Percentiles rank a stretch among this genome's conserved stretches.
These are phyloP conservation scores for Pomacea maculata DNA, from an alignment of 1,140 invertebrate species.

Conservation along the genomic window DNA sequence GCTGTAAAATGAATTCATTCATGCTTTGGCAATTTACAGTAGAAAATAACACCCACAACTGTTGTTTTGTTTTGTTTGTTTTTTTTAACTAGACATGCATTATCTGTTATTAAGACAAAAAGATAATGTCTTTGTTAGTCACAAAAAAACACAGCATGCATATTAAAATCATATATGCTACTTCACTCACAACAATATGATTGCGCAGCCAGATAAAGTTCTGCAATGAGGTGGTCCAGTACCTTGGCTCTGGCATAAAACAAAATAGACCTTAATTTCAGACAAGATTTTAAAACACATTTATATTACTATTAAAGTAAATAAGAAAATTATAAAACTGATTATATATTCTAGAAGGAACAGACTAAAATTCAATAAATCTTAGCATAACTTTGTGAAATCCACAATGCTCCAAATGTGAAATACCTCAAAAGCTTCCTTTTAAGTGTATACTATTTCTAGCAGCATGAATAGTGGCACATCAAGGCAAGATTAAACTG, in stretches of 20 bases:
- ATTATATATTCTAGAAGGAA: neutral
- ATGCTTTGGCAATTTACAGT: too few species aligned
- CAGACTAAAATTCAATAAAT: too few species aligned
- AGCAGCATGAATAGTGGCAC: too few species aligned
- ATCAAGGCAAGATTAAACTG: too few species aligned
- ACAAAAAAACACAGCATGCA: neutral
- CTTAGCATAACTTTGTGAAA: neutral
- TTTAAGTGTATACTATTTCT: too few species aligned
- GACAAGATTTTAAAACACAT: neutral
- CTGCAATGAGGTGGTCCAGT: conserved; percentile 77
- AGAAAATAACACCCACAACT: too few species aligned
- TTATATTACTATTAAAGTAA: neutral
- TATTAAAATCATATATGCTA: neutral
- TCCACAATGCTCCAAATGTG: too few species aligned
- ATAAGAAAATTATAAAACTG: neutral
- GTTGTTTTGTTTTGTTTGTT: too few species aligned
- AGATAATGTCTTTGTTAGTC: neutral
- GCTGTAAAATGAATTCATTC: too few species aligned
- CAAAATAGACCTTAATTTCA: neutral
- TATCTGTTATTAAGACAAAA: neutral
- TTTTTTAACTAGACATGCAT: neutral
- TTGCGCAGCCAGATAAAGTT: conserved; percentile 89
- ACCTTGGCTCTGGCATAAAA: conserved; percentile 74
- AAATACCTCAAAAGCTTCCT: too few species aligned
- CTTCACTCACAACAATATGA: conserved; percentile 74